Conservation (phyloP, 2,888 invertebrate genomes). For the Sympetrum striolatum region DNA sequence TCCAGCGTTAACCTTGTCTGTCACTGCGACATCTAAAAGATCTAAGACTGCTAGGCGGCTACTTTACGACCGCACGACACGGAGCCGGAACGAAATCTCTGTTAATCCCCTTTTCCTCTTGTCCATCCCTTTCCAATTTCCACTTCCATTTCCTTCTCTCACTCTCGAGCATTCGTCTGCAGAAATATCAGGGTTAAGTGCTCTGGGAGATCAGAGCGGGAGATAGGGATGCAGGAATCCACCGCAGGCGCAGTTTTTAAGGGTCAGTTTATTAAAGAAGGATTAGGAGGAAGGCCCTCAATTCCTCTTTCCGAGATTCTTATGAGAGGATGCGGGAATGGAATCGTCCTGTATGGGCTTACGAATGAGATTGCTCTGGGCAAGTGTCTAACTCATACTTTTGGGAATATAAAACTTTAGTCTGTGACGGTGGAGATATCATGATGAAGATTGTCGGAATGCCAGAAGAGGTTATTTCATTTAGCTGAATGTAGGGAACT, state of each 20-base stretch:
- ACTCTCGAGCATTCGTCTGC: not conserved
- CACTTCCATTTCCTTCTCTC: not conserved
- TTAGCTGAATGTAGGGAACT: no score
- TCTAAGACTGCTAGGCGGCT: not conserved
- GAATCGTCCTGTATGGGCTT: not conserved
- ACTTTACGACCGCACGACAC: not conserved
- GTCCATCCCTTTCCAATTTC: not conserved
- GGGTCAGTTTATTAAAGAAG: not conserved
- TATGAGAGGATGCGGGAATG: not conserved
- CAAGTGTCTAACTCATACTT: not conserved
- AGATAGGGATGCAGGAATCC: not conserved
- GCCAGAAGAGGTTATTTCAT: no score
- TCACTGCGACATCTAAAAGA: no score
- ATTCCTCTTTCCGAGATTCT: not conserved
- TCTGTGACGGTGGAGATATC: no score
- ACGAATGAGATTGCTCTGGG: not conserved
- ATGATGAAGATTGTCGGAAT: no score
- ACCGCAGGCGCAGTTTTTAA: not conserved
- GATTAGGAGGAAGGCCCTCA: not conserved
- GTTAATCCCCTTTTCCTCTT: not conserved
- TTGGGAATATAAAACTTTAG: not conserved
- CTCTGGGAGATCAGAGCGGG: not conserved
- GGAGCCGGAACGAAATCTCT: not conserved
- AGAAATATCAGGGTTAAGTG: conserved; percentile 7
- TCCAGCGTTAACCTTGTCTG: no score